Base-by-base conservation (phyloP, 2,888 invertebrate genomes). In the Coremacera marginata region DNA sequence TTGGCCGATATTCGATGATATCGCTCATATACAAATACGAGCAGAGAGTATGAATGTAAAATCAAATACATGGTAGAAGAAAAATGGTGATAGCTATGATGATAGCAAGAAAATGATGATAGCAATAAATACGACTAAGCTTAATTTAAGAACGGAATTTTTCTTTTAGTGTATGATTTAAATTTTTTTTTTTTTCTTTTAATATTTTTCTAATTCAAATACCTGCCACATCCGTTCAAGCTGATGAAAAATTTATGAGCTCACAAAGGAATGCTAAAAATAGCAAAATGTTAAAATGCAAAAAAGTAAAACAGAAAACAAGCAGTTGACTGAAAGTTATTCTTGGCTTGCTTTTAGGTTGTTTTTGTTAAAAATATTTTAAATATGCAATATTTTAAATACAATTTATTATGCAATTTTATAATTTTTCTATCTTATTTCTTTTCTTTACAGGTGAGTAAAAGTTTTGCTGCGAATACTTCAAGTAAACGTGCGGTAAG, bases 371-470 rank as follows among this genome's bases (percentile, higher is more conserved):
- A 11, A 44, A 11, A 44, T 2, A 60, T 14, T 27, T 27, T 60
- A 19, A 60, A 27, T 7, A 60, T 60, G 60, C 14, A 1, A 27
- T 7, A 55, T 1, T 37, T 76, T 78, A 27, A 63, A 74, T 44
- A 52, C n/a, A 25, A 27, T 25, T 25, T 72, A 22, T 72, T 2
- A 60, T n/a, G 34, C 34, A 60, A 49, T 49, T 70, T 51, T 71
- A 78, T 65, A 22, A 49, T 62, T 49, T 31, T n/a, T 31, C 60
- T 68, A 76, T 72, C 52, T 73, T 57, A 4, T 72, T 70, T 77
- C 55, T 78, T 80, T 79, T 81, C 70, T 65, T 84, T 85, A 77
- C 82, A 85, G 85, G 85, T 85, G 84, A 85, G 85, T 84, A 76
- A 55, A 60, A 34, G 5, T n/a, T 14, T 37, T 19, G 1, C 22